Base-by-base conservation (phyloP, 2,797 vertebrate genomes). In the Ptychobarbus kaznakovi region DNA sequence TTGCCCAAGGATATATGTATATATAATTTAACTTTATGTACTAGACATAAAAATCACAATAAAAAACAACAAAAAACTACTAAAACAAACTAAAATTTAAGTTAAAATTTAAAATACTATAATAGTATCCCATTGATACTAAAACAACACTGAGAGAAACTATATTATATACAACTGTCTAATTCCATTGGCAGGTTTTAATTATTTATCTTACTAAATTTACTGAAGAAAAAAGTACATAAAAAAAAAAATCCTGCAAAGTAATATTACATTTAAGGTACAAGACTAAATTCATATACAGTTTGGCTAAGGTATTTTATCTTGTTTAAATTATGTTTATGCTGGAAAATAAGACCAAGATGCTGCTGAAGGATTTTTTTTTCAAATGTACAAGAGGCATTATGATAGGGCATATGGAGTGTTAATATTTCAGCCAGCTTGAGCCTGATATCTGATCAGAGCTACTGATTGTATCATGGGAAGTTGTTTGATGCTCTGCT, bases 401-500 rank as follows among this genome's bases (percentile, higher is more conserved):
- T 32, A 32, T 51, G 25, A 74, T 49, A 9, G 2, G 72, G 9
- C 32, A 74, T 74, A 32, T 74, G n/a, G n/a, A 28, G 44, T 49
- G 44, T 28, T 73, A 73, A 73, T 73, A 73, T 73, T 51, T 51
- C 4, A 74, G 72, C 25, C 46, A 32, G 28, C 72, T 74, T 74
- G 72, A 51, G 18, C 16, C 46, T 20, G 44, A 74, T 32, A 74
- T 74, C 44, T 74, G 72, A 75, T 51, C 72, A 75, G 46, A 35
- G 73, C 28, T 20, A 53, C 28, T 22, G 28, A 75, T 13, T 75
- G 73, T 20, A 53, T 53, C 73, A 75, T 32, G 72, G 46, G 28
- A 51, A 74, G 25, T 32, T 16, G 11, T 49, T 32, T 32, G 46
- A 51, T 51, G 72, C 44, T 49, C 72, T 6, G 44, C 46, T 73